A percentile compares a stretch with the other conserved stretches of the same genome.
Conservation (phyloP, 2,113 vertebrate genomes). For the Mugil cephalus region DNA sequence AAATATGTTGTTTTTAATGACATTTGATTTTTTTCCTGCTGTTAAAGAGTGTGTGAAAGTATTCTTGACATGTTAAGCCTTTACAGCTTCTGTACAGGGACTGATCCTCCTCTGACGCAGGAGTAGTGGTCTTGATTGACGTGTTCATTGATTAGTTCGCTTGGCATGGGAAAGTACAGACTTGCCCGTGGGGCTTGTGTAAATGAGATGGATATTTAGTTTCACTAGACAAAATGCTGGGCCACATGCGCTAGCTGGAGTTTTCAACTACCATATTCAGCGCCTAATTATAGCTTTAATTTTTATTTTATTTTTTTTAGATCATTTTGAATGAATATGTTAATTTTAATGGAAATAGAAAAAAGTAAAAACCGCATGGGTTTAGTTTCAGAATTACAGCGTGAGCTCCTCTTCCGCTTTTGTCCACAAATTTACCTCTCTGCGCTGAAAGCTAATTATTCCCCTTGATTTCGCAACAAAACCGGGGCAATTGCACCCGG, state of each 20-base stretch:
- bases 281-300: conserved; percentile 1
- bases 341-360: not conserved
- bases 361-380: conserved; percentile 6
- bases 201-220: conserved; percentile 9
- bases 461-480: conserved; percentile 22
- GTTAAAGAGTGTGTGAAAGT: not conserved
- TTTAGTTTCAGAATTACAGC: not conserved
- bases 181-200: not conserved
- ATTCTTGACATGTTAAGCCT: not conserved
- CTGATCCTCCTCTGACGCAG: not conserved
- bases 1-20: not conserved
- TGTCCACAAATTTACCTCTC: conserved; percentile 24
- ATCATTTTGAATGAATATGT: conserved; percentile 8
- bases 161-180: not conserved
- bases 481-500: conserved; percentile 1
- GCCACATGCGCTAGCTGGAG: not conserved
- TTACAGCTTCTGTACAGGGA: not conserved
- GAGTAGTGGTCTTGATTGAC: conserved; percentile 6
- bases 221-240: conserved; percentile 15
- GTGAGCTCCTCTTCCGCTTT: conserved; percentile 6
- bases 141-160: conserved; percentile 14
- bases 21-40: not conserved
- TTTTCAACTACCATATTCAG: too few species aligned
- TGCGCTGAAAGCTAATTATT: conserved; percentile 29
- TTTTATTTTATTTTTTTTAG: too few species aligned